Evolutionary conservation across 2,888 invertebrate genomes (phyloP), one percentile per base, ranked within the genome.

Genomic region (Volucella zonaria): DNA sequence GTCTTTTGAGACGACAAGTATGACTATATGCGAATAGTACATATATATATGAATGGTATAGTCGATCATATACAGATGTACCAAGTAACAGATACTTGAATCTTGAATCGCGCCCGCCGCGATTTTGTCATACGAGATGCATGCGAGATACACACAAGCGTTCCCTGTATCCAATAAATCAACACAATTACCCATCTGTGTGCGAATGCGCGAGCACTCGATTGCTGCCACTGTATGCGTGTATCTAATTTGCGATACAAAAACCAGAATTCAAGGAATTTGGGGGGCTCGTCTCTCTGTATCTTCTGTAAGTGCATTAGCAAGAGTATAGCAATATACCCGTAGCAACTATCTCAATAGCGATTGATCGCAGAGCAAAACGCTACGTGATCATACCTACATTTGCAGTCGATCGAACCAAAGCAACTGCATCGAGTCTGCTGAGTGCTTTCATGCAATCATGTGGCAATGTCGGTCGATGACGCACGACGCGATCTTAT

Each of bases 201-300:
- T 31, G 6, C 6, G 31, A 31, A 31, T 31, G 6, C 31, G 6
- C 31, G 6, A 31, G 6, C 6, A 31, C 61, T 49, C 51, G 23
- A 45, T 47, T 14, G 59, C 56, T 12, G 31, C 42, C 3, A 66
- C 74, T 64, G 54, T 61, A 14, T 58, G 51, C 56, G 42, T 14
- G 52, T 79, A 67, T 85, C 85, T 81, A 81, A 85, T 76, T 23
- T 68, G 76, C 54, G 76, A 59, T 59, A 77, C 45, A 76, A 67
- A 81, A 85, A 85, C 81, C 81, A 71, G 85, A 77, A 85, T 85
- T 81, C 81, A 81, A 81, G 71, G 85, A 85, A 85, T 85, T 85
- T 76, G 76, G 85, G 85, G 85, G 85, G 85, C 85, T 85, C 85
- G 85, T 81, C 85, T 67, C 43, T 52, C 18, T 49, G 76, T 6